Evolutionary conservation across 2,888 invertebrate genomes (phyloP).

Genomic region (Macaria liturata): DNA sequence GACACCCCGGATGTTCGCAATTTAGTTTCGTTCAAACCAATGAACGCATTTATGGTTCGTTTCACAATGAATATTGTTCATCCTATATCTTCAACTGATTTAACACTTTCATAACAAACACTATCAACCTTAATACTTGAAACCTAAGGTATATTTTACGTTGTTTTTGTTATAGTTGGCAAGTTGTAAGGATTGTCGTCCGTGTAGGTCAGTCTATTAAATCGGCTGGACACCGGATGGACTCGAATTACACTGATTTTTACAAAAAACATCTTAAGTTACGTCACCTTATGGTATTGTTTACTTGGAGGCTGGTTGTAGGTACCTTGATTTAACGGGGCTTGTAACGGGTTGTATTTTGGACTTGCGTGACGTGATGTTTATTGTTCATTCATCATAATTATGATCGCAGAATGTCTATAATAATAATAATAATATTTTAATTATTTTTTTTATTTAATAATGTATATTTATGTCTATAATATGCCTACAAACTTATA

Average conservation of each 20-base stretch:
- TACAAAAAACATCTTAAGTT: slow-evolving; percentile 70
- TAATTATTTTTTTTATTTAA: too few species aligned
- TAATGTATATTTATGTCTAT: too few species aligned
- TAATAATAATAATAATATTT: too few species aligned
- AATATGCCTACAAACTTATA: too few species aligned
- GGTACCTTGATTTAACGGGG: slow-evolving; percentile 25
- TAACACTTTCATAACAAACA: slow-evolving; percentile 10
- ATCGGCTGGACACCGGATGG: slow-evolving; percentile 72
- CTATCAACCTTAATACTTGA: slow-evolving; percentile 27
- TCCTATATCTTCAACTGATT: slow-evolving; percentile 54
- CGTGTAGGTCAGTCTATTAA: slow-evolving; percentile 79
- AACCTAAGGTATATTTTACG: slow-evolving; percentile 23
- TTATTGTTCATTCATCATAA: too few species aligned
- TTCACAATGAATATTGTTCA: slow-evolving; percentile 81
- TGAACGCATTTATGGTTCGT: slow-evolving; percentile 72
- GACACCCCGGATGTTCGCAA: slow-evolving; percentile 81
- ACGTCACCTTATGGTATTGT: slow-evolving; percentile 62
- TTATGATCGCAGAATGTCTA: too few species aligned
- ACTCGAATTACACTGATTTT: slow-evolving; percentile 72
- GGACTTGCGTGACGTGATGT: not conserved
- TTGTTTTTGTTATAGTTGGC: slow-evolving; percentile 38
- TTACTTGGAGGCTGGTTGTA: slow-evolving; percentile 49
- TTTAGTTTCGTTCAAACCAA: slow-evolving; percentile 76
- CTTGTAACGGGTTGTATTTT: not conserved
- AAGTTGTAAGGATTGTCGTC: slow-evolving; percentile 59